Evolutionary conservation across 2,888 invertebrate species (phyloP).

Genomic region (Eudemis profundana): DNA sequence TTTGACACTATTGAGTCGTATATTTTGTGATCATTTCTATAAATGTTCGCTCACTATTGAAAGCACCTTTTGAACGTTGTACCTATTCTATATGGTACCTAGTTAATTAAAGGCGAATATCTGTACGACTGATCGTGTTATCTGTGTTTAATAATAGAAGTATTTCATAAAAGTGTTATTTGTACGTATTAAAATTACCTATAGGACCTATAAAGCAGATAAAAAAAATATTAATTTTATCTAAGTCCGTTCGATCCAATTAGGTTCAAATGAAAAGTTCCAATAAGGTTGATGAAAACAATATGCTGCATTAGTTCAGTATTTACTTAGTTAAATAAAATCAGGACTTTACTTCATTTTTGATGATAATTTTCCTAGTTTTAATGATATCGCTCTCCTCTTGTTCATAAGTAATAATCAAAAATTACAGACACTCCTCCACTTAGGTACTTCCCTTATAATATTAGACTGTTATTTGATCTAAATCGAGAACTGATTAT

Average conservation of each 20-base stretch:
- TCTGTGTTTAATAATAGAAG: background rate
- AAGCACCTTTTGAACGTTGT: background rate
- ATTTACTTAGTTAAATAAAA: background rate
- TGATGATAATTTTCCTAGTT: background rate
- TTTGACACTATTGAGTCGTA: constrained; percentile 4
- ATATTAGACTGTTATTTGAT: constrained; percentile 39
- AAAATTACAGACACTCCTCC: background rate
- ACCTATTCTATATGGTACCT: background rate
- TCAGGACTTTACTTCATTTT: background rate
- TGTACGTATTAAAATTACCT: background rate
- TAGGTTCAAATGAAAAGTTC: no score
- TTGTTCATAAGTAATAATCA: background rate
- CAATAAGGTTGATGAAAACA: no score
- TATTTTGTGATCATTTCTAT: constrained; percentile 1
- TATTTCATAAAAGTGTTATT: constrained; percentile 9
- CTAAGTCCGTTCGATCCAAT: no score
- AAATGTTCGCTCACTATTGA: background rate
- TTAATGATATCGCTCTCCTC: background rate
- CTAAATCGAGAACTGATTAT: constrained; percentile 39
- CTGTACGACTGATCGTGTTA: background rate
- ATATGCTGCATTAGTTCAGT: background rate
- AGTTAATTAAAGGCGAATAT: background rate
- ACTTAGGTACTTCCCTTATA: constrained; percentile 21
- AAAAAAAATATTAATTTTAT: background rate
- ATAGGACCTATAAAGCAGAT: background rate